These are phyloP conservation scores for Pyrrhia umbra DNA, from an alignment of 2,888 invertebrate genomes.

Conservation along the genomic window DNA sequence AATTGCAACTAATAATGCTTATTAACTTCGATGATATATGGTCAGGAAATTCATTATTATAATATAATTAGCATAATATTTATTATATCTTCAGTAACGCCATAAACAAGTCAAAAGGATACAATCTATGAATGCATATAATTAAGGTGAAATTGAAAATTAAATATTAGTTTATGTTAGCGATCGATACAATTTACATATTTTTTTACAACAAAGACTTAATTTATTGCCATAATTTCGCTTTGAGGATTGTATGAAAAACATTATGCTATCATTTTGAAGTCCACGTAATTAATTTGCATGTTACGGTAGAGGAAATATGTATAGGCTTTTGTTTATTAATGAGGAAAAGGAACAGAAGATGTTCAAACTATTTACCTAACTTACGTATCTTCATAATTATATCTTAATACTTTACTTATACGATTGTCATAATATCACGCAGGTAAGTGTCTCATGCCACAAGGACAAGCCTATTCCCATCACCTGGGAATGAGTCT, in stretches of 20 bases:
- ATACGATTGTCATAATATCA: no score
- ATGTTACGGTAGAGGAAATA: not conserved
- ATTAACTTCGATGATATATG: no score
- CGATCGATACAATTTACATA: constrained; percentile 17
- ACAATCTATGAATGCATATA: constrained; percentile 25
- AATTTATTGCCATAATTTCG: constrained; percentile 13
- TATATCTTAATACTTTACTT: no score
- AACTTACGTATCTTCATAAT: no score
- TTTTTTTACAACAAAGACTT: not conserved
- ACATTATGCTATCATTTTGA: not conserved
- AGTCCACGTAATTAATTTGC: not conserved
- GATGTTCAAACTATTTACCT: not conserved
- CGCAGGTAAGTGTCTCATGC: no score
- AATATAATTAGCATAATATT: constrained; percentile 15
- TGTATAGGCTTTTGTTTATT: not conserved
- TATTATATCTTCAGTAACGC: not conserved
- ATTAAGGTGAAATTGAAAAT: constrained; percentile 43
- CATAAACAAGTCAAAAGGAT: constrained; percentile 27
- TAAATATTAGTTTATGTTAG: constrained; percentile 10
- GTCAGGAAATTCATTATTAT: not conserved
- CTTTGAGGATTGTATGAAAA: not conserved
- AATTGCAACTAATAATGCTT: no score
- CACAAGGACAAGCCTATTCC: no score
- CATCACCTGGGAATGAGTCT: no score
- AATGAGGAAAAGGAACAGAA: not conserved